phyloP scores from a whole-genome alignment of 2,113 vertebrate species.

The Rhodinocichla rosea region DNA sequence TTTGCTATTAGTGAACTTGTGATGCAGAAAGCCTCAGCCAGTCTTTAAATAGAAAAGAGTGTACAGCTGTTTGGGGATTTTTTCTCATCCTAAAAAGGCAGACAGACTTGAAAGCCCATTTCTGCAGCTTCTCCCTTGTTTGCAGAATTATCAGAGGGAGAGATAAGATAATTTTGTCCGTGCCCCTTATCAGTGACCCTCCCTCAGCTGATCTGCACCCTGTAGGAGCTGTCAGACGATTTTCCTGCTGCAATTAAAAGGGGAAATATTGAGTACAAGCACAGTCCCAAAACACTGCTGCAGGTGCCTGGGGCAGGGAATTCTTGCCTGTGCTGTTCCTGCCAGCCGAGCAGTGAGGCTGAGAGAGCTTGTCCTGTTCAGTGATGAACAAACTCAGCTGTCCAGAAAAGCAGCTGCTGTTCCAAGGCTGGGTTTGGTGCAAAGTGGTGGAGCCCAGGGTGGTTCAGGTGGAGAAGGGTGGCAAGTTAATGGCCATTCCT shows the following conservation, averaged over 20 bases:
- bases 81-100: background rate
- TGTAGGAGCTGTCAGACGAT: background rate
- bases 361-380: background rate
- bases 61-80: background rate
- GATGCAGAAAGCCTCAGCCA: background rate
- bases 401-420: background rate
- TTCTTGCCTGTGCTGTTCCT: background rate
- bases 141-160: background rate
- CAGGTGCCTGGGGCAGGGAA: background rate
- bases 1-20: background rate
- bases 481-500: background rate
- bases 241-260: background rate
- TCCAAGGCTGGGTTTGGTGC: background rate
- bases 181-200: background rate
- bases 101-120: background rate
- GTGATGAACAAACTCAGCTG: background rate
- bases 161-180: background rate
- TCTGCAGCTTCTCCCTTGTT: background rate
- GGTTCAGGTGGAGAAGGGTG: background rate
- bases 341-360: background rate
- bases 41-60: background rate
- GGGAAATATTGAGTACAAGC: rapidly evolving
- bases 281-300: background rate
- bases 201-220: background rate
- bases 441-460: background rate